Percentiles rank a stretch among this genome's conserved stretches.
Conservation (phyloP, 2,888 invertebrate genomes). For the Nasonovia ribisnigri region DNA sequence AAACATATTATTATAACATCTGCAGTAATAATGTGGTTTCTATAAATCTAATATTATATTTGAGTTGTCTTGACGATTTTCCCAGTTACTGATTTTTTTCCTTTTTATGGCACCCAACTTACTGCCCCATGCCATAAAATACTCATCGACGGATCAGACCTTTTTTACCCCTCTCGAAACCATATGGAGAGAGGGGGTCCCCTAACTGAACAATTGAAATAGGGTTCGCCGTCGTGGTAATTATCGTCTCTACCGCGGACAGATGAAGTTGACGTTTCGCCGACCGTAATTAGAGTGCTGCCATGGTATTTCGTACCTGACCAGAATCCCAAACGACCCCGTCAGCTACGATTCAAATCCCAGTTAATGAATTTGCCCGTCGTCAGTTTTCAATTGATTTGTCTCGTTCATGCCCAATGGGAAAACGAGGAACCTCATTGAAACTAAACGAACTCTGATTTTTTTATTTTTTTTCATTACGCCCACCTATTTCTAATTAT, state of each 20-base stretch:
- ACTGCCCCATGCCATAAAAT: background rate
- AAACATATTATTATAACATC: background rate
- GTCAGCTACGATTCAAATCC: conserved; percentile 61
- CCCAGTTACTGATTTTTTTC: background rate
- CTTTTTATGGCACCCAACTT: background rate
- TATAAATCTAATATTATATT: background rate
- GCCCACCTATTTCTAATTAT: background rate
- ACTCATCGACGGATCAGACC: conserved; percentile 38
- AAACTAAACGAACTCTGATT: conserved; percentile 9
- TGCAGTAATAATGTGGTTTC: background rate
- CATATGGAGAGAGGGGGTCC: background rate
- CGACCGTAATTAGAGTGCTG: conserved; percentile 63
- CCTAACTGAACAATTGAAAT: conserved; percentile 57
- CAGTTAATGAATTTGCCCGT: conserved; percentile 57
- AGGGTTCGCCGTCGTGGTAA: conserved; percentile 41
- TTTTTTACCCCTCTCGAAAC: conserved; percentile 24
- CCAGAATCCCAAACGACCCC: conserved; percentile 51
- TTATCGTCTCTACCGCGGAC: conserved; percentile 47
- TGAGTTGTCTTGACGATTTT: conserved; percentile 29
- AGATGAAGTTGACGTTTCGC: conserved; percentile 57
- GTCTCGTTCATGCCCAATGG: conserved; percentile 1
- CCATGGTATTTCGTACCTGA: conserved; percentile 54
- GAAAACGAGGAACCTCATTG: conserved; percentile 20
- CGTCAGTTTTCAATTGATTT: conserved; percentile 52
- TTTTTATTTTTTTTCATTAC: background rate